A percentile compares a stretch with the other conserved stretches of the same genome.
Conservation (phyloP, 2,113 vertebrate genomes). For the Gracilinanus agilis region DNA sequence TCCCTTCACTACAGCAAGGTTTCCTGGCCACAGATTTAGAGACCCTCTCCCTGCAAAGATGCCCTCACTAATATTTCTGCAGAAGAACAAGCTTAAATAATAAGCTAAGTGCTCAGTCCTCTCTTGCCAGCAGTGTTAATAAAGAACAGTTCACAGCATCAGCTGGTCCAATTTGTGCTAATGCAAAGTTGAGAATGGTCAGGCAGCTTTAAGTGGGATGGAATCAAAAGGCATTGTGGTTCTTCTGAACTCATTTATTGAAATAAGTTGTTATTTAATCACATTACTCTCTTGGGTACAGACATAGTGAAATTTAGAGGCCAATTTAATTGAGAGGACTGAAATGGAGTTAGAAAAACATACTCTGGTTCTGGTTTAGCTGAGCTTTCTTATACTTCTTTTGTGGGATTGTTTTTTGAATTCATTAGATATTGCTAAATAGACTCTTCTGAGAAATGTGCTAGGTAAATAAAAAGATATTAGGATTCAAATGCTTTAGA, state of each 20-base stretch:
- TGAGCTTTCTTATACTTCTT: neutral
- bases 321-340: neutral
- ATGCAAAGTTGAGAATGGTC: neutral
- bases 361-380: neutral
- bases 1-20: constrained; percentile 10
- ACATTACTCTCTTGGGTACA: neutral
- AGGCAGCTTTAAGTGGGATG: neutral
- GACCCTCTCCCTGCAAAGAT: constrained; percentile 4
- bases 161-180: neutral
- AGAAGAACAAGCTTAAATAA: neutral
- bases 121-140: neutral
- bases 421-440: neutral
- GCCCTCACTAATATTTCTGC: constrained; percentile 1
- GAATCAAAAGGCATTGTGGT: neutral
- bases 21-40: neutral
- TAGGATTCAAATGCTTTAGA: neutral
- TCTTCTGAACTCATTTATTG: constrained; percentile 15
- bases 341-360: constrained; percentile 46
- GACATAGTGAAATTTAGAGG: neutral
- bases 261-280: constrained; percentile 2
- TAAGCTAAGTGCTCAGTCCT: neutral
- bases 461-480: neutral
- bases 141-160: neutral
- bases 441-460: neutral
- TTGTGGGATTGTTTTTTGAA: neutral